phyloP scores from a whole-genome alignment of 35 echinoderm and acorn worm genomes.

The Heliocidaris erythrogramma region DNA sequence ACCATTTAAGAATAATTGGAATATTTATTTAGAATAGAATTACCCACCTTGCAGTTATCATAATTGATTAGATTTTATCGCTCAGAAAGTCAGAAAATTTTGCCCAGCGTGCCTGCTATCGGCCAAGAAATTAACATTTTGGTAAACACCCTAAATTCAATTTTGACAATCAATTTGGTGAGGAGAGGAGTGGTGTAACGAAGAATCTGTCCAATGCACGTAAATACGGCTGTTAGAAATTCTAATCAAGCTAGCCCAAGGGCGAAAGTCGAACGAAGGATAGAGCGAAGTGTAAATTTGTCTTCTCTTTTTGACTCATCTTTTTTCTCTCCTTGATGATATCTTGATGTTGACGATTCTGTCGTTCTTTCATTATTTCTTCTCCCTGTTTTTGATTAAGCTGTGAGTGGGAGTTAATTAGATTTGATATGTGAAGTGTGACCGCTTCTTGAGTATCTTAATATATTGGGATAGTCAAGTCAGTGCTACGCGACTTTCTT shows the following conservation, averaged over 20 bases:
- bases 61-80: conserved; percentile 37
- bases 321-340: neutral
- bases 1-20: neutral
- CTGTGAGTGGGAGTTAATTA: neutral
- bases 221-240: conserved; percentile 5
- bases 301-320: neutral
- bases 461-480: neutral
- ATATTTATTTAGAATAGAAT: conserved; percentile 8
- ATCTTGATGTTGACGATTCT: neutral
- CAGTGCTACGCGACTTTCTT: too few relatives aligned
- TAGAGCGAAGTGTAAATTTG: neutral
- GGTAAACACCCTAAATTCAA: conserved; percentile 35
- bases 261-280: neutral
- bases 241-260: conserved; percentile 8
- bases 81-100: conserved; percentile 28
- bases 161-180: conserved; percentile 35
- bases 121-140: conserved; percentile 30
- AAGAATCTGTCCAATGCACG: neutral
- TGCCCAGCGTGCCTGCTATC: neutral
- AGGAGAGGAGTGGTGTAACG: neutral
- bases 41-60: neutral
- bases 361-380: neutral
- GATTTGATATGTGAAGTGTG: conserved; percentile 42
- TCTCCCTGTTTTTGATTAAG: neutral
- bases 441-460: conserved; percentile 1